Base-by-base conservation (phyloP, 2,113 vertebrate genomes). In the Chaetops frenatus region DNA sequence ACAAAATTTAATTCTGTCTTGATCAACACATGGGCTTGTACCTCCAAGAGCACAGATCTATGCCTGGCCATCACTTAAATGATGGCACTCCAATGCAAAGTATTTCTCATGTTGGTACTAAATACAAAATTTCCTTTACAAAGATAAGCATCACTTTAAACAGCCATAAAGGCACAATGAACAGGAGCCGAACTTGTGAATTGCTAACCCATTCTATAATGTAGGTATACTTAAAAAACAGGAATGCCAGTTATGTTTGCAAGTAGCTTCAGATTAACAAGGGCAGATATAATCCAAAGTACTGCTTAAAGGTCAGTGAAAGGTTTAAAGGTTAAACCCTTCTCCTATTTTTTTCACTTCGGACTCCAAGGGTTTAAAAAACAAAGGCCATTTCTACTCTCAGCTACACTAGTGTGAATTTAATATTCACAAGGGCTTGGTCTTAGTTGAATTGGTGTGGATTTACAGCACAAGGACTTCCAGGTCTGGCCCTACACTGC, bases 261-360 rank as follows among this genome's bases (percentile, higher is more conserved):
- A 95, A 95, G 44, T 90, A 81, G 74, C 79, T 73, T 96, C 88
- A 88, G 93, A 90, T 86, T 96, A 95, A 69, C 12, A 5, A 86
- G 90, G 78, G 58, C 70, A 93, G 66, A 77, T 91, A 91, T 91
- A 94, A 97, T 95, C 84, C 91, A 70, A 92, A 95, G 50, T 87
- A 84, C 83, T 72, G 11, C 60, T 95, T 72, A 95, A 89, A 94
- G 90, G 84, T 92, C 93, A 87, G 42, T 24, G 71, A 82, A 87
- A 82, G 78, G 66, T 81, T 94, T 94, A 95, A 93, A 92, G 91
- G 90, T 95, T 96, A 95, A 96, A 79, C 44, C 81, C 78, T 86
- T 42, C 16, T 90, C 45, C 42, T 29, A 60, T 56, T 70, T 73
- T 85, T 87, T 82, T 38, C 61, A 58, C 24, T 73, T 80, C 0